A percentile compares a stretch with the other conserved stretches of the same genome.
These are phyloP conservation scores for Felis catus DNA, from an alignment of 2,113 vertebrate genomes.

Conservation along the genomic window F.catus_Fca126_mat1.0 CM031423.1:9615001-9615500, in stretches of 20 bases:
- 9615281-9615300: not conserved
- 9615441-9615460: not conserved
- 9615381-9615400: slow-evolving; percentile 2
- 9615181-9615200: not conserved
- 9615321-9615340: not conserved
- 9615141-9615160: not conserved
- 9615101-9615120: not conserved
- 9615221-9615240: not conserved
- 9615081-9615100: not conserved
- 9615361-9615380: not conserved
- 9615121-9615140: not conserved
- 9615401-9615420: not conserved
- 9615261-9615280: not conserved
- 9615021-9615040: slow-evolving; percentile 47
- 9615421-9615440: not conserved
- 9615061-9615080: not conserved
- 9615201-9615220: not conserved
- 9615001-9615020: not conserved
- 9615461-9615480: not conserved
- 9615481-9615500: not conserved
- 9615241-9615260: not conserved
- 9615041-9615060: slow-evolving; percentile 1
- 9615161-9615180: not conserved
- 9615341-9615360: not conserved
- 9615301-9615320: not conserved